Percentiles rank a stretch among this genome's conserved stretches.
phyloP scores from a whole-genome alignment of 2,113 vertebrate genomes.

The Odontesthes bonariensis region DNA sequence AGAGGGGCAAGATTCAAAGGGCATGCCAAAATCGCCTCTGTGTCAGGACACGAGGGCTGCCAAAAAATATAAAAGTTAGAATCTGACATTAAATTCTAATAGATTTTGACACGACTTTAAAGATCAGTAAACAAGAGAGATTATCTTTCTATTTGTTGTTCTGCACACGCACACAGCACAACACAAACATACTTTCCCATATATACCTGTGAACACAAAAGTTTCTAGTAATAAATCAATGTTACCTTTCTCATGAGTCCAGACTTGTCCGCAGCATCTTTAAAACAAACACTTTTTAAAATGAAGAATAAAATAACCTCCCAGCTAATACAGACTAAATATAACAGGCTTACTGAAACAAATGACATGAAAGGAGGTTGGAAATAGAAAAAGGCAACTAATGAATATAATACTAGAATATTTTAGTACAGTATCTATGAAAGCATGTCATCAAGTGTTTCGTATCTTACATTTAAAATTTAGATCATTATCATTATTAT shows the following conservation, averaged over 20 bases:
- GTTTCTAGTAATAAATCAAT: background rate
- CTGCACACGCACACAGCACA: background rate
- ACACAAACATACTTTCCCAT: background rate
- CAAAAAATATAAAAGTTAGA: background rate
- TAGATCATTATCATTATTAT: too few species aligned
- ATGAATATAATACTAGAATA: background rate
- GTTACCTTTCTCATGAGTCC: conserved; percentile 61
- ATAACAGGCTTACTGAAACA: background rate
- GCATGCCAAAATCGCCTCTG: conserved; percentile 69
- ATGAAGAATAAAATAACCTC: background rate
- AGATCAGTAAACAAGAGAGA: background rate
- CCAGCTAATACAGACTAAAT: background rate
- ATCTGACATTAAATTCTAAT: background rate
- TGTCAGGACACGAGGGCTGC: conserved; percentile 71
- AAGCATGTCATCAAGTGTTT: too few species aligned
- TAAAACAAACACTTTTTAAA: background rate
- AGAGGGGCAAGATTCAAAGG: conserved; percentile 83
- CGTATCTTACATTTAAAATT: too few species aligned
- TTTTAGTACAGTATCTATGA: background rate
- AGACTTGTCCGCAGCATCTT: conserved; percentile 51
- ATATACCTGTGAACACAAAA: background rate
- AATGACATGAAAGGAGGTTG: background rate
- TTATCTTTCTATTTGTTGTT: background rate
- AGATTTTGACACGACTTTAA: background rate
- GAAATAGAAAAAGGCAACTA: background rate